Percentiles rank a stretch among this genome's conserved stretches.
Conservation (phyloP, 1,140 invertebrate genomes). For the Ceratoteleas bidentatus region DNA sequence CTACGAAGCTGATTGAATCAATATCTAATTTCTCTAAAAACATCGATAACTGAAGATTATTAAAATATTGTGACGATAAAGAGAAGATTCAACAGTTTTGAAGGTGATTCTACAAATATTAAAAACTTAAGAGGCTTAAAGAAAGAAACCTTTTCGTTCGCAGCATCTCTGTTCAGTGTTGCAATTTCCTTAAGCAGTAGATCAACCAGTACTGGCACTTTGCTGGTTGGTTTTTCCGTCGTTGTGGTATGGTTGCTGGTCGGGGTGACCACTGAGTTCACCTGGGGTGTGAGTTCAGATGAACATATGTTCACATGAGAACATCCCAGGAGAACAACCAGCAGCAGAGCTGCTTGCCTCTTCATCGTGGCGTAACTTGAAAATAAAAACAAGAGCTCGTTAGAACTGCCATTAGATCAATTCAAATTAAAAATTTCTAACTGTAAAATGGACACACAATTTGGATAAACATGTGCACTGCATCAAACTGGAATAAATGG, state of each 20-base stretch:
- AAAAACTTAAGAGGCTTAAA: slow-evolving; percentile 7
- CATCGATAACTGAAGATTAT: too few relatives aligned
- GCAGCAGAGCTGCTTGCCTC: slow-evolving; percentile 71
- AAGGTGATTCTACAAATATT: slow-evolving; percentile 4
- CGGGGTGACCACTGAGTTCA: neutral
- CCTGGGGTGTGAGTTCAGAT: slow-evolving; percentile 17
- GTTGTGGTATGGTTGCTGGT: neutral
- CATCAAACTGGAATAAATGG: too few relatives aligned
- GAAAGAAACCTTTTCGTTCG: slow-evolving; percentile 67
- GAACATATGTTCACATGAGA: too few relatives aligned
- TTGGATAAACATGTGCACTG: slow-evolving; percentile 16
- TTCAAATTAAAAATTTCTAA: too few relatives aligned
- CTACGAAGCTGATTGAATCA: too few relatives aligned
- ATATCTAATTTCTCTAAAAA: too few relatives aligned
- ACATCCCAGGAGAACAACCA: slow-evolving; percentile 54
- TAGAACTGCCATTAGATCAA: slow-evolving; percentile 31
- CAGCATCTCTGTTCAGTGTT: slow-evolving; percentile 67
- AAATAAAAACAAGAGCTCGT: slow-evolving; percentile 30
- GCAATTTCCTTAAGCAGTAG: slow-evolving; percentile 72
- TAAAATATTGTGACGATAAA: too few relatives aligned
- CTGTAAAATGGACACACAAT: too few relatives aligned
- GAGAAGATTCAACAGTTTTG: too few relatives aligned
- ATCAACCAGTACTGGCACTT: slow-evolving; percentile 30
- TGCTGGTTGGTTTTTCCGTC: neutral
- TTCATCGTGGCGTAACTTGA: slow-evolving; percentile 70